These are phyloP conservation scores for Hyposoter dolosus DNA, from an alignment of 2,888 invertebrate genomes.

Conservation along the genomic window DNA sequence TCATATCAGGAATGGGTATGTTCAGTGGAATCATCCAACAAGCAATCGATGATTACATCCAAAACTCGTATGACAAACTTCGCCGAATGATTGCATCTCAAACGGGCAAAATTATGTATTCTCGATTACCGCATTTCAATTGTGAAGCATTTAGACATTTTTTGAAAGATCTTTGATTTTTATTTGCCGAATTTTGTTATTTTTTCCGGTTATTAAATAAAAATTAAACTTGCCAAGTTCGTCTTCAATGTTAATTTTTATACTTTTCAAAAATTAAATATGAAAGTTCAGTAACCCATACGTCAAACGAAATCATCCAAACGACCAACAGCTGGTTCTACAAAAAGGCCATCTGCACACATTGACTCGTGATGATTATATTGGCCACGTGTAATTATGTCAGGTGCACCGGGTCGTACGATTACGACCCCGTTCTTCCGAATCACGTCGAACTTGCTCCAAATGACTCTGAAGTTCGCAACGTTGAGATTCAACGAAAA, in stretches of 20 bases:
- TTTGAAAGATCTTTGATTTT: neutral
- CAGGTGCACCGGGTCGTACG: neutral
- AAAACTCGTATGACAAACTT: conserved; percentile 67
- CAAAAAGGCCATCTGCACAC: neutral
- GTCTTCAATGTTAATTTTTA: neutral
- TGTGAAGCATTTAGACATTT: conserved; percentile 69
- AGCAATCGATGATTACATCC: conserved; percentile 66
- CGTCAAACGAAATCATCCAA: neutral
- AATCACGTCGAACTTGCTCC: neutral
- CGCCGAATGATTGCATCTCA: conserved; percentile 55
- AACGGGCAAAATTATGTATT: neutral
- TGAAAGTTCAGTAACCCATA: neutral
- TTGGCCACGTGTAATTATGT: neutral
- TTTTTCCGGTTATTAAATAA: neutral
- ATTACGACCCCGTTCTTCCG: neutral
- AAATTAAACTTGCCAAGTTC: neutral
- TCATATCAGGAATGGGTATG: conserved; percentile 70
- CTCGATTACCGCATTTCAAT: conserved; percentile 64
- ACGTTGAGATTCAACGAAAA: too few species aligned
- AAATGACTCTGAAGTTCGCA: too few species aligned
- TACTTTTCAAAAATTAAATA: neutral
- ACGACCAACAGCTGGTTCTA: neutral
- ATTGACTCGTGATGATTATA: neutral
- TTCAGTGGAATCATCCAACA: conserved; percentile 63
- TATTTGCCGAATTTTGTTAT: neutral